Conservation (phyloP, 2,113 vertebrate species). For the Corythornis cristatus region DNA sequence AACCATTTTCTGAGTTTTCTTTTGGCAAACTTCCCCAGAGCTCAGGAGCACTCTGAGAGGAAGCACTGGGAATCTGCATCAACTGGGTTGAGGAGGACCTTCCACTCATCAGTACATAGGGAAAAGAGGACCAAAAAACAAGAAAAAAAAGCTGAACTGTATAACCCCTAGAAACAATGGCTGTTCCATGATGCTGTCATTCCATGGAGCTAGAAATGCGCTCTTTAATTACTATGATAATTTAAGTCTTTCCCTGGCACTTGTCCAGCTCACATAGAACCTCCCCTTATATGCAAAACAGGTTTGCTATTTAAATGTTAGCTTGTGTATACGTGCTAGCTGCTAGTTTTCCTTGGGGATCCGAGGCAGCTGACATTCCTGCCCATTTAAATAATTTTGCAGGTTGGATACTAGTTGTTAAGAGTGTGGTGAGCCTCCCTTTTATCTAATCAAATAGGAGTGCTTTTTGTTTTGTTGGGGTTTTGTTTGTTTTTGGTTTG, state of each 20-base stretch:
- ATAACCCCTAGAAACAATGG: not conserved
- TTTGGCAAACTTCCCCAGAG: not conserved
- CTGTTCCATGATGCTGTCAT: not conserved
- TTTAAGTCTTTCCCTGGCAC: not conserved
- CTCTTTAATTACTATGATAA: constrained; percentile 13
- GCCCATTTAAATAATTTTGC: constrained; percentile 6
- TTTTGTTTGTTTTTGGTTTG: not conserved
- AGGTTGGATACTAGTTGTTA: not conserved
- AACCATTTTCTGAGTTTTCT: not conserved
- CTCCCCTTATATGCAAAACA: constrained; percentile 30
- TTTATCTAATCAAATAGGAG: not conserved
- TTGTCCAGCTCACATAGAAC: not conserved
- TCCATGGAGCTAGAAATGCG: not conserved
- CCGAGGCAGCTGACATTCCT: not conserved
- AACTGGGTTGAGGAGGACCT: not conserved
- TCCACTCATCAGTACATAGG: not conserved
- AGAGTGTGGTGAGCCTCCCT: not conserved
- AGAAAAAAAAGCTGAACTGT: not conserved
- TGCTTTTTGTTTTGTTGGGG: not conserved
- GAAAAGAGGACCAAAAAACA: not conserved
- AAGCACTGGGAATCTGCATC: fast-evolving
- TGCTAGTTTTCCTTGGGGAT: not conserved
- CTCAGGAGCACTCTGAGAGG: not conserved
- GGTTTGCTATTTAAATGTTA: constrained; percentile 44
- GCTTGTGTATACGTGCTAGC: not conserved